Base-by-base conservation (phyloP, 2,888 invertebrate species). In the Chrysina gloriosa region DNA sequence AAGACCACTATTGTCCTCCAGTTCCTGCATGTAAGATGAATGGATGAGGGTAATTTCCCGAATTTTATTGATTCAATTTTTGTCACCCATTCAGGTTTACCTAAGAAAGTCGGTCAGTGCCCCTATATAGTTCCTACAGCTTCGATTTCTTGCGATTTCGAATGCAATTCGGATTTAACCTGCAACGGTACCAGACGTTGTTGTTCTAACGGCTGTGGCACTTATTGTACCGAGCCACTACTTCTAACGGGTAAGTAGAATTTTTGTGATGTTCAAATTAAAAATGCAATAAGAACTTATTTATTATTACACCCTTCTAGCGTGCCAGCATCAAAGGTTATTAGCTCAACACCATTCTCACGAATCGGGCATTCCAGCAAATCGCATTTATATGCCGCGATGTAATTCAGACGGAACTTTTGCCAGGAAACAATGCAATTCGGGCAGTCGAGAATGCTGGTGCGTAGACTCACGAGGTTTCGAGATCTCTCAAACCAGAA, bases 191-290 rank as follows among this genome's bases (percentile, higher is more conserved):
- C 85, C 0, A 86, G 88, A 67, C 90, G 93, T 69, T 95, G 95
- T 82, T 95, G 95, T 78, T 92, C 93, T 0, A 95, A 94, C 45
- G 95, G 95, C 21, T 95, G 95, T 77, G 94, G 94, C 0, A 94
- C 94, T 0, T 90, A 92, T 74, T 94, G 95, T 79, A 88, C 91
- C 0, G 85, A 88, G 47, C 90, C 93, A 0, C 86, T 92, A 34
- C 86, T 92, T 72, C 89, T 91, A 73, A 91, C 93, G 65, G 81
- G 81, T 81, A 75, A 68, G 52, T 21, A 11, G n/a, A 7, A n/a
- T 14, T 23, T 31, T 23, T 21, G 7, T 9, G 1, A 14, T 9
- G 29, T 27, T 7, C 31, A n/a, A n/a, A n/a, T n/a, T n/a, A n/a
- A n/a, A n/a, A n/a, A n/a, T n/a, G n/a, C n/a, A n/a, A n/a, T n/a